Percentiles rank a stretch among this genome's conserved stretches.
phyloP scores from a whole-genome alignment of 1,140 invertebrate genomes.

The Himalopsyche phryganea region DNA sequence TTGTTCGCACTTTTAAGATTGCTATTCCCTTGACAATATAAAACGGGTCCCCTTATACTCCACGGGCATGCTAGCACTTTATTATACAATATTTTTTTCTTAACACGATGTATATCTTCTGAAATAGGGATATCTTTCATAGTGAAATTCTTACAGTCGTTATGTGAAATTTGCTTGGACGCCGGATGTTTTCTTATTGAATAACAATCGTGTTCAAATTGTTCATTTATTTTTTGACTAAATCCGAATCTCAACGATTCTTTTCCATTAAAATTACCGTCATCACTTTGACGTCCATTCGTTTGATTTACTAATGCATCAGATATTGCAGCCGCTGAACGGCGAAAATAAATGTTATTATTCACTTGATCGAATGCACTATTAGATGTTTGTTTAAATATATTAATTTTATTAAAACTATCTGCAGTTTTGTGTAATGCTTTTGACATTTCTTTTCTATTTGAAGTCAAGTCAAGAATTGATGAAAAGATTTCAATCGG shows the following conservation, averaged over 20 bases:
- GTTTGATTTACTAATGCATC: neutral
- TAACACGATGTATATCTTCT: neutral
- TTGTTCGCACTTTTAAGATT: too few species aligned
- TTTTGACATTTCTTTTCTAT: neutral
- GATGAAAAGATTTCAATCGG: conserved; percentile 10
- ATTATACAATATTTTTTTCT: conserved; percentile 10
- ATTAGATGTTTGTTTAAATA: conserved; percentile 9
- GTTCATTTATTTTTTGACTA: too few species aligned
- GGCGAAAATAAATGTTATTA: neutral
- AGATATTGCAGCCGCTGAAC: neutral
- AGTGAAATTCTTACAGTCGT: too few species aligned
- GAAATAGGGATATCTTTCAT: too few species aligned
- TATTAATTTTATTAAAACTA: conserved; percentile 9
- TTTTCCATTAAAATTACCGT: neutral
- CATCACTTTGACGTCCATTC: neutral
- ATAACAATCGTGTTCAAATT: too few species aligned
- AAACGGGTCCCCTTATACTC: conserved; percentile 16
- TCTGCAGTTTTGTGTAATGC: conserved; percentile 1
- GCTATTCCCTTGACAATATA: conserved; percentile 8
- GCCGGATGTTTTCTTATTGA: too few species aligned
- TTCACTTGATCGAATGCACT: conserved; percentile 29
- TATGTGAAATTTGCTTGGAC: too few species aligned
- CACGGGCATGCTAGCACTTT: conserved; percentile 24
- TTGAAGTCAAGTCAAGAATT: too few species aligned
- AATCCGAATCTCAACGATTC: conserved; percentile 25